A percentile compares a stretch with the other conserved stretches of the same genome.
Evolutionary conservation across 2,888 invertebrate genomes (phyloP).

Genomic region (Eilema depressum): DNA sequence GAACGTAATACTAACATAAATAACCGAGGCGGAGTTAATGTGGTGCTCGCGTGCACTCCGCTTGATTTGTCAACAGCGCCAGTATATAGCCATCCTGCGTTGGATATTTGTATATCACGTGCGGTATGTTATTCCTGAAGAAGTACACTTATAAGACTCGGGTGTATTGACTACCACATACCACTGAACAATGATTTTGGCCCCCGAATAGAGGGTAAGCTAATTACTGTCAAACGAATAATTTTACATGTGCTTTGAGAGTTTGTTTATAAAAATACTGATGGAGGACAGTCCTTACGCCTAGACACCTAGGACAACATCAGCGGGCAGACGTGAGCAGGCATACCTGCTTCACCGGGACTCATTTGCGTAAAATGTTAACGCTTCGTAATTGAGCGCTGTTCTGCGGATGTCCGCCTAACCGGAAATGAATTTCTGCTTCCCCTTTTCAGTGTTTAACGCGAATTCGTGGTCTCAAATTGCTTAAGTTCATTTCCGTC

Average conservation of each 20-base stretch:
- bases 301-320: too few relatives aligned
- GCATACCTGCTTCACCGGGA: not conserved
- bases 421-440: not conserved
- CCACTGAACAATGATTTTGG: too few relatives aligned
- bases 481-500: constrained; percentile 29
- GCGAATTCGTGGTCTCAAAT: constrained; percentile 23
- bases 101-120: not conserved
- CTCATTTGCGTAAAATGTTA: not conserved
- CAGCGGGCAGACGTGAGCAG: not conserved
- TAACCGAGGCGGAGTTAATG: constrained; percentile 44
- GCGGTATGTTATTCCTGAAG: not conserved
- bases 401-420: not conserved
- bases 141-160: too few relatives aligned
- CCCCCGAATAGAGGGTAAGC: too few relatives aligned
- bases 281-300: not conserved
- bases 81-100: too few relatives aligned
- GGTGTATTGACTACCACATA: not conserved
- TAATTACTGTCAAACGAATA: too few relatives aligned
- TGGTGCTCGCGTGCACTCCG: constrained; percentile 33
- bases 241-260: too few relatives aligned
- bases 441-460: not conserved
- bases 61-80: constrained; percentile 48
- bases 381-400: too few relatives aligned
- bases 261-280: not conserved
- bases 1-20: constrained; percentile 41